These are phyloP conservation scores for Cydia amplana DNA, from an alignment of 1,140 invertebrate species.

Conservation along the genomic window DNA sequence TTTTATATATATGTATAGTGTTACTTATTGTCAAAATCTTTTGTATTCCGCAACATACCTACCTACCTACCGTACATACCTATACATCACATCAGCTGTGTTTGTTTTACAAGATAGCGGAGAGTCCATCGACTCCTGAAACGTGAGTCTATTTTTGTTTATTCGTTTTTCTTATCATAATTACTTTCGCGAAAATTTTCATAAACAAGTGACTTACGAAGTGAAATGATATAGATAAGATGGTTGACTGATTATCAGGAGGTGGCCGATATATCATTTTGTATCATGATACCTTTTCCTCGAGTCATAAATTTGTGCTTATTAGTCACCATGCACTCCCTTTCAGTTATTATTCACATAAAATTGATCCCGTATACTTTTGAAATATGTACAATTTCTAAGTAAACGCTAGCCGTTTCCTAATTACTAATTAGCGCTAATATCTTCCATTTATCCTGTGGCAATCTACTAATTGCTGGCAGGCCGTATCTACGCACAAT, in stretches of 20 bases:
- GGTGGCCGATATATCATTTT: not conserved
- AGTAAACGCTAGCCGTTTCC: not conserved
- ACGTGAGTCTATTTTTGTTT: not conserved
- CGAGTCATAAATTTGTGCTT: not conserved
- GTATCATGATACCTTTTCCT: not conserved
- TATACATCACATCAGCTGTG: not conserved
- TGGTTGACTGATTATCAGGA: slow-evolving; percentile 5
- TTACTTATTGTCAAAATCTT: not conserved
- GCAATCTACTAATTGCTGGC: slow-evolving; percentile 55
- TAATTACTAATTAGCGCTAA: not conserved
- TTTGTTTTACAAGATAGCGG: slow-evolving; percentile 7
- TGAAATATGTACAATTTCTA: not conserved
- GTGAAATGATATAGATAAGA: not conserved
- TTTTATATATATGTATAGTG: not conserved
- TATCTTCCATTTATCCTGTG: not conserved
- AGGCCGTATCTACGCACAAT: slow-evolving; percentile 58
- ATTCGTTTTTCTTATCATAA: slow-evolving; percentile 21
- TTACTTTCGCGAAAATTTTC: slow-evolving; percentile 24
- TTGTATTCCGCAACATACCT: not conserved
- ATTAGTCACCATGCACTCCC: not conserved
- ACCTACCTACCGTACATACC: not conserved
- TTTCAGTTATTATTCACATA: no score
- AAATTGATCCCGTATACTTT: not conserved
- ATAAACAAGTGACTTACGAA: slow-evolving; percentile 23
- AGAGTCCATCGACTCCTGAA: slow-evolving; percentile 12